Evolutionary conservation across 2,113 vertebrate species (phyloP).

Genomic region (Tamias sibiricus): DNA sequence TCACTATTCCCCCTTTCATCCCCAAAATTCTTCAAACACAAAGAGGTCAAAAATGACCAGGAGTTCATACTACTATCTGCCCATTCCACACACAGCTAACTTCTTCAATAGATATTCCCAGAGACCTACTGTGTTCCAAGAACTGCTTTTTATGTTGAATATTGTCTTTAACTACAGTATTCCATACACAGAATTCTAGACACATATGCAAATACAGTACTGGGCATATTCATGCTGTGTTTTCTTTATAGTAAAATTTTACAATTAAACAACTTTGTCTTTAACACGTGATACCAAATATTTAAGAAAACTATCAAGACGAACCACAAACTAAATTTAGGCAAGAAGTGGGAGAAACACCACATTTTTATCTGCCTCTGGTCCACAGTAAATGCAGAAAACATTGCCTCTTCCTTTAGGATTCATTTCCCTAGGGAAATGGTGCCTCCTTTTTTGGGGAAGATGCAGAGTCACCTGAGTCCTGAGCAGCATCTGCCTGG

Average conservation of each 20-base stretch:
- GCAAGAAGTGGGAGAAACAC: slow-evolving; percentile 53
- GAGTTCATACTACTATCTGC: background rate
- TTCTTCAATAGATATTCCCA: background rate
- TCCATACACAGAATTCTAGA: slow-evolving; percentile 46
- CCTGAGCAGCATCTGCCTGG: slow-evolving; percentile 44
- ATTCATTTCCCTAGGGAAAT: background rate
- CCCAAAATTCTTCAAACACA: background rate
- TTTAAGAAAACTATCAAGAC: slow-evolving; percentile 66
- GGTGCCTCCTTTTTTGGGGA: slow-evolving; percentile 11
- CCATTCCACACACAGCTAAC: background rate
- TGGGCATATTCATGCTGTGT: slow-evolving; percentile 51
- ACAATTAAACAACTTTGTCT: slow-evolving; percentile 73
- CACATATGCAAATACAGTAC: slow-evolving; percentile 56
- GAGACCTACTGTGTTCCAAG: slow-evolving; percentile 1
- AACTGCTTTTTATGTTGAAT: background rate
- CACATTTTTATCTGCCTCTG: slow-evolving; percentile 54
- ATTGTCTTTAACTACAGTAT: background rate
- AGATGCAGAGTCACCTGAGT: background rate
- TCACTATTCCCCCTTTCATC: background rate
- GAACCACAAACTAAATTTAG: slow-evolving; percentile 56
- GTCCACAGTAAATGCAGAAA: background rate
- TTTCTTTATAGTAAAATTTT: slow-evolving; percentile 70
- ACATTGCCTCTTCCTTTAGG: background rate
- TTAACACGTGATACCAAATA: slow-evolving; percentile 60
- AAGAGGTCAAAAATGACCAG: background rate